Evolutionary conservation across 2,888 invertebrate genomes (phyloP), one percentile per base, ranked within the genome.

Genomic region (Campopleginae sp.): DNA sequence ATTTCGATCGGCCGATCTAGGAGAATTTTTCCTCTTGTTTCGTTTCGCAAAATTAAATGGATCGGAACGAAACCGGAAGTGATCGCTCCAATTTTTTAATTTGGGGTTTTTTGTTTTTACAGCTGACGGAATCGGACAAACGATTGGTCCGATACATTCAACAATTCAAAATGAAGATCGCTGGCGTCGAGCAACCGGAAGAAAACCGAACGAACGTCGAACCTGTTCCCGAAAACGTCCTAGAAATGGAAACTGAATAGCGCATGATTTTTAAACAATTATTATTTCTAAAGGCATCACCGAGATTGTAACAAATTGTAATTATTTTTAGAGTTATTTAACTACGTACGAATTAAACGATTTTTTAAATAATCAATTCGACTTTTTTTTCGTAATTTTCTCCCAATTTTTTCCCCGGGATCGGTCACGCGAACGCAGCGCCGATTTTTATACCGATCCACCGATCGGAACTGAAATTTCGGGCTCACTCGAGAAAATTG

Each of bases 111-210:
- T 27, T 66, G 12, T 61, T 80, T 66, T 54, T 19, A 78, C 82
- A 91, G 91, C 27, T 91, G 4, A 70, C 31, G 23, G 61, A 58
- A 19, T 78, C 79, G 0, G 88, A 91, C 2, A 90, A 83, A 46
- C 86, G 87, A n/a, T 72, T 90, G 27, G 23, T 89, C 2, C 89
- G 78, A 27, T 88, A 87, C 19, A 79, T 92, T n/a, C 72, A 88
- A 6, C 79, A 86, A 17, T 91, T 92, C 51, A 89, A 88, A 70
- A 76, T 63, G 6, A 88, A 89, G 80, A 79, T 90, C 38, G 82
- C 84, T 17, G 85, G 80, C 14, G 33, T 80, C 44, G n/a, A 23
- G 10, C 44, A 83, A 42, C 51, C 51, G 76, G 48, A 74, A 27
- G 68, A 31, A n/a, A 58, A 46, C 27, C 46, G 75, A 58, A 83